Evolutionary conservation across 2,888 invertebrate species (phyloP), one percentile per base, ranked within the genome.

Genomic region (Crematogaster levior): DNA sequence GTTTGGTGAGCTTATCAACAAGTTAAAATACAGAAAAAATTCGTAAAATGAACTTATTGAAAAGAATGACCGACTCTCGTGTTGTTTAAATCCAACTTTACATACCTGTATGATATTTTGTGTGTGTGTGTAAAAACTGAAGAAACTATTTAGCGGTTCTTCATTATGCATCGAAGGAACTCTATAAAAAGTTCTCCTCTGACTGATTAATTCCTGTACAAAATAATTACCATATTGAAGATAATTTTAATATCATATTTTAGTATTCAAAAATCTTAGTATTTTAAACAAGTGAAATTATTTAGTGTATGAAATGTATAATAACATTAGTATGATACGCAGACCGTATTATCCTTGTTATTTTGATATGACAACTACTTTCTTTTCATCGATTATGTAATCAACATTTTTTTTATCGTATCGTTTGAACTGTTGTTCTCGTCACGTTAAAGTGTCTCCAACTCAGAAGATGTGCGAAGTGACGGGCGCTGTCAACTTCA

Each of bases 401-500:
- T 15, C 65, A 37, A 46, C n/a, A 21, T 48, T 73, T 73, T 51
- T 48, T 53, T 51, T 46, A 30, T 34, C 53, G 63, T 43, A 48
- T 63, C 56, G 12, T 80, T 73, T 48, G 56, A 82, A 86, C 79
- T 74, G 72, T 81, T 72, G 72, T 18, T 48, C 24, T 46, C 30
- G 53, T 51, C 70, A 27, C 72, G 51, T 82, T 74, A 75, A 79
- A 82, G 56, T 37, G 56, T 40, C 80, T 70, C 70, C 61, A 21
- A 68, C 37, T 43, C 43, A 12, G n/a, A 34, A 56, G 66, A 53
- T 58, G 34, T 48, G 46, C 27, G n/a, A 66, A 66, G 77, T 74
- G 73, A 81, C 46, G 73, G 40, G 80, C 30, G 68, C 68, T 80
- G 82, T 82, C 80, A 68, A 63, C 68, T 68, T 30, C 43, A 84